Evolutionary conservation across 2,888 invertebrate genomes (phyloP), one percentile per base, ranked within the genome.

Genomic region (Phortica magna): DNA sequence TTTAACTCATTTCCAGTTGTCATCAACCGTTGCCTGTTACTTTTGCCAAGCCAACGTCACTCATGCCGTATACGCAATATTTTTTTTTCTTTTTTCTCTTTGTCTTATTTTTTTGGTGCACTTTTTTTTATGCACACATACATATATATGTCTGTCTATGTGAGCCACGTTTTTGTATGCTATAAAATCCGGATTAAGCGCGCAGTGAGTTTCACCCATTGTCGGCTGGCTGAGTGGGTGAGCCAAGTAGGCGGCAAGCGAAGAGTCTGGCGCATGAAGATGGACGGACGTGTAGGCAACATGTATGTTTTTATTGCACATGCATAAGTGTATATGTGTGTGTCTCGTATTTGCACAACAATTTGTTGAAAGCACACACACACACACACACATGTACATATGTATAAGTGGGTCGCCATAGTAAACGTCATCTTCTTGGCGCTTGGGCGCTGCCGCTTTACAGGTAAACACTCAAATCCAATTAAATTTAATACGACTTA

Each of bases 401-500:
- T 12, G 17, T n/a, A 59, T 67, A 64, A 71, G 75, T 75, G 75
- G 75, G 39, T 61, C 71, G 31, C 31, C 31, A 31, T 31, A 31
- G 31, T 31, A 31, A 31, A 31, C 31, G 71, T 61, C 48, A 43
- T 42, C 43, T 43, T 14, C 48, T 42, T 9, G 42, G 14, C n/a
- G 43, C 43, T 14, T 85, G 83, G 83, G 22, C 39, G 74, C 67
- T 76, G 82, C 76, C 86, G 88, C 82, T 83, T 83, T 85, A 80
- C 84, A 83, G 87, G 85, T 86, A 86, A 86, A 88, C 87, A 85
- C 88, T 88, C 87, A 86, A 86, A 86, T 86, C 85, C 85, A 86
- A 86, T 86, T 86, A 86, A 86, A 88, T 86, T 88, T 86, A 88
- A 86, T 86, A 85, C 85, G 88, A 88, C 88, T 86, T 86, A 88